Percentiles rank a stretch among this genome's conserved stretches.
Conservation (phyloP, 2,113 vertebrate genomes). For the Poeciliopsis occidentalis region DNA sequence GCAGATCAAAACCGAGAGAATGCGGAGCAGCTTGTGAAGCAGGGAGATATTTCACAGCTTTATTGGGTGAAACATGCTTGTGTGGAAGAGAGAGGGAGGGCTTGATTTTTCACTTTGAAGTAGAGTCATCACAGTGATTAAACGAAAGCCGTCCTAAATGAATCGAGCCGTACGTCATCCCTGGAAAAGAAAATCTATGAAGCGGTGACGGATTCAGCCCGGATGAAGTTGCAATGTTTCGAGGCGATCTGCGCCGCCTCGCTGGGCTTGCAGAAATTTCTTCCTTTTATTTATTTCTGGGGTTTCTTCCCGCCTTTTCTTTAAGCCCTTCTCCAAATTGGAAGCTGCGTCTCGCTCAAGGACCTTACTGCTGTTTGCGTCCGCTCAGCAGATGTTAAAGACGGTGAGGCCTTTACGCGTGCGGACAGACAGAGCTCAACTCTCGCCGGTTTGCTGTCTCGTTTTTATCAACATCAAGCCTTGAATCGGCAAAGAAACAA, state of each 20-base stretch:
- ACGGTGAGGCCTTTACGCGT: neutral
- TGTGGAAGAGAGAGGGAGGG: neutral
- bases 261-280: neutral
- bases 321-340: neutral
- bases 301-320: neutral
- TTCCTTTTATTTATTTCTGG: too few species aligned
- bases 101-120: constrained; percentile 1
- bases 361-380: constrained; percentile 14
- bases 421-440: neutral
- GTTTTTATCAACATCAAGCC: neutral
- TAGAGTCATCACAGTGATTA: constrained; percentile 13
- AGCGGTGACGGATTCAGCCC: constrained; percentile 12
- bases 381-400: constrained; percentile 2
- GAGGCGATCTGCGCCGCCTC: neutral
- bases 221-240: constrained; percentile 10
- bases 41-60: neutral
- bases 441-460: neutral
- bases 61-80: neutral
- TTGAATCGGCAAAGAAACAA: neutral
- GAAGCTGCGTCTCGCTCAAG: constrained; percentile 19
- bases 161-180: constrained; percentile 24
- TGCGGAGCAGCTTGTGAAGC: neutral
- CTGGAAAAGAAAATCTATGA: constrained; percentile 34
- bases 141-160: constrained; percentile 21
- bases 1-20: neutral